These are phyloP conservation scores for Clitarchus hookeri DNA, from an alignment of 2,888 invertebrate genomes.

Conservation along the genomic window DNA sequence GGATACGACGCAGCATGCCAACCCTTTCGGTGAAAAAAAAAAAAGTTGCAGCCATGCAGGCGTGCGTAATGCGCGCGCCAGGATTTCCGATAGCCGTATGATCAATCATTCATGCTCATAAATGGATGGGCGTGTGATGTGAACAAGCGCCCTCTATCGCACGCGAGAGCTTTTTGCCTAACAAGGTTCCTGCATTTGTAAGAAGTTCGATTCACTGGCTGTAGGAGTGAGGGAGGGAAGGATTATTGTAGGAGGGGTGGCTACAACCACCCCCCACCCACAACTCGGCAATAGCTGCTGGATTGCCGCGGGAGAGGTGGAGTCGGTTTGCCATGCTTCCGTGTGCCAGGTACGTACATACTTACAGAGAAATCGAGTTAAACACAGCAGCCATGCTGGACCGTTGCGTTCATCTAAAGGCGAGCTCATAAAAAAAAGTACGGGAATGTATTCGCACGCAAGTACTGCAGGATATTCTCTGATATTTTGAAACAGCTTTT, in stretches of 20 bases:
- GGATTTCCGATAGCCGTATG: slow-evolving; percentile 14
- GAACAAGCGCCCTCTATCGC: neutral
- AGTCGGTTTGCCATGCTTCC: neutral
- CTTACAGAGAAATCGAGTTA: neutral
- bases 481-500: too few relatives aligned
- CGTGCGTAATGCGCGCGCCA: neutral
- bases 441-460: too few relatives aligned
- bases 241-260: neutral
- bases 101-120: slow-evolving; percentile 14
- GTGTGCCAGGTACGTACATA: neutral
- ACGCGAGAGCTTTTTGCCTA: slow-evolving; percentile 1
- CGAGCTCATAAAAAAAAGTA: too few relatives aligned
- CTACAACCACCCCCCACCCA: neutral
- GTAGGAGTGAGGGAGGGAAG: neutral
- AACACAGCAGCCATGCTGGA: neutral
- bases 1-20: neutral
- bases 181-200: slow-evolving; percentile 14
- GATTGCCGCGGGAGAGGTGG: neutral
- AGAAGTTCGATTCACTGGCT: neutral
- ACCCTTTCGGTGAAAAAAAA: neutral
- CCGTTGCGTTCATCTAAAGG: neutral
- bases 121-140: neutral
- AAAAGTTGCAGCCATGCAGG: neutral
- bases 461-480: too few relatives aligned
- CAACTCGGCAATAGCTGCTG: too few relatives aligned